Base-by-base conservation (phyloP, 1,140 invertebrate genomes). In the Hycleus phaleratus region DNA sequence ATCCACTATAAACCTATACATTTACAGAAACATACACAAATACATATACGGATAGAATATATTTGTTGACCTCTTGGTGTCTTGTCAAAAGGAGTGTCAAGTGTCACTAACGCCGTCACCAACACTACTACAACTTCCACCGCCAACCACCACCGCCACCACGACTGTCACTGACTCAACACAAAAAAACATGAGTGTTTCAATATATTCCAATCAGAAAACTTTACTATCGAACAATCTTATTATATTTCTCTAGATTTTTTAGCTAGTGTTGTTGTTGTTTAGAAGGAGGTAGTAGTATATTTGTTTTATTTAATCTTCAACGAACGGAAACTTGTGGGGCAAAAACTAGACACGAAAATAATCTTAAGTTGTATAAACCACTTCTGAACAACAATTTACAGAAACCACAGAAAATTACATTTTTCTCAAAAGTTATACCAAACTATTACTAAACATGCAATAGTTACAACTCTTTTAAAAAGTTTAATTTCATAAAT, bases 341-440 rank as follows among this genome's bases (percentile, higher is more conserved):
- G 32, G n/a, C 6, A 26, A 24, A 26, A 47, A 47, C 24, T 43
- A 24, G 39, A 24, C 18, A 24, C 25, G 11, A 18, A 3, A 18
- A 39, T 11, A 39, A n/a, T 40, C 38, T 18, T 48, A 10, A 9
- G 25, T 18, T 40, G 48, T 40, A 45, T 32, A 32, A 53, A 53
- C 51, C 51, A 53, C 51, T 53, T 53, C 42, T 53, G 12, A 53
- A 26, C 44, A 45, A 38, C 44, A 26, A 40, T 51, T 51, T 51
- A 40, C 38, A n/a, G 42, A 53, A 38, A 53, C 32, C 32, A 7
- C 32, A 45, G 42, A 53, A 53, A 53, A 53, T 53, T 53, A 45
- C 42, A 53, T 53, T 53, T 53, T 53, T 53, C 51, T 38, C n/a
- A 32, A 32, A 45, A 32, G 38, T 53, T 46, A 43, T 46, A 32